Evolutionary conservation across 2,888 invertebrate genomes (phyloP).

Genomic region (Spodoptera picta): DNA sequence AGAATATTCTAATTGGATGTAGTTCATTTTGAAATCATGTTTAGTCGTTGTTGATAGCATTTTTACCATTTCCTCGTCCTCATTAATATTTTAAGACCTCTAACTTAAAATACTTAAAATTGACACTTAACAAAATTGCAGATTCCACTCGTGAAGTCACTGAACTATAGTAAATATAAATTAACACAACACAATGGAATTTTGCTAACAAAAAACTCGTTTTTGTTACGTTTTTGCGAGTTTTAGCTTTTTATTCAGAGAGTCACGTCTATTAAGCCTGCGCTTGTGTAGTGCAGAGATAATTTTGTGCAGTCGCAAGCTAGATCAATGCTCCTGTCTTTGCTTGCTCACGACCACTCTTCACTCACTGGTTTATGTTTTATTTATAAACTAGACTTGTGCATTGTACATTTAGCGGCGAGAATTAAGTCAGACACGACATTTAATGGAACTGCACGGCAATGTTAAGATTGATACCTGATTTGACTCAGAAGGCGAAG

Average conservation of each 20-base stretch:
- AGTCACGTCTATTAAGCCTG: slow-evolving; percentile 8
- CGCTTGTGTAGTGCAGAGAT: slow-evolving; percentile 29
- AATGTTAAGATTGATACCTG: background rate
- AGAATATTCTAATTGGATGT: no score
- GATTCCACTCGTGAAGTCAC: no score
- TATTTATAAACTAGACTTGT: slow-evolving; percentile 45
- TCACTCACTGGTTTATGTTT: slow-evolving; percentile 44
- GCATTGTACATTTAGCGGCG: slow-evolving; percentile 9
- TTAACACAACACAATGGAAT: background rate
- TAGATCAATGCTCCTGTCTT: slow-evolving; percentile 39
- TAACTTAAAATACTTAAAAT: no score
- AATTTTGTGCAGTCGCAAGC: slow-evolving; percentile 36
- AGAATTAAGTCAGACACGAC: slow-evolving; percentile 10
- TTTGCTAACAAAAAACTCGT: background rate
- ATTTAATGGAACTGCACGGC: background rate
- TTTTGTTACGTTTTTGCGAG: slow-evolving; percentile 14
- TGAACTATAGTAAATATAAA: background rate
- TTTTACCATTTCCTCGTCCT: no score
- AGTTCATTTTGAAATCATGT: no score
- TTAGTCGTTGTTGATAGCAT: no score
- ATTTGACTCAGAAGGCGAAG: no score
- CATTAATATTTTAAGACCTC: no score
- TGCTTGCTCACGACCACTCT: slow-evolving; percentile 16
- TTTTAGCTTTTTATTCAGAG: slow-evolving; percentile 39
- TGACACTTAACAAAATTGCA: no score